phyloP scores from a whole-genome alignment of 2,888 invertebrate genomes.

The Spilarctia lutea region DNA sequence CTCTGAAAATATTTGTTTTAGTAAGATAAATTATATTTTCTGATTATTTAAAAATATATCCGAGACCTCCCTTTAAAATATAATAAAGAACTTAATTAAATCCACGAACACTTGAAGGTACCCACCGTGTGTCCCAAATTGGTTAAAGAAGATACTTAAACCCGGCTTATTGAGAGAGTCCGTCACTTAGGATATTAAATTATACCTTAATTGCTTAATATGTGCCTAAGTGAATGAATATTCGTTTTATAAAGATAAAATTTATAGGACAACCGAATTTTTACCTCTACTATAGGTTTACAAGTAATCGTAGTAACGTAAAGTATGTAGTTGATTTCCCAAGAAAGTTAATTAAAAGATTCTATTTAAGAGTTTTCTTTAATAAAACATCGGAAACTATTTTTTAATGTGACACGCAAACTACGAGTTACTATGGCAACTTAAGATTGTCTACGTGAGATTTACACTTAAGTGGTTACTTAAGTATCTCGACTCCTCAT shows the following conservation, averaged over 20 bases:
- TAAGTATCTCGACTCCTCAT: no score
- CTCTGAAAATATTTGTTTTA: not conserved
- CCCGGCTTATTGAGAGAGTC: constrained; percentile 44
- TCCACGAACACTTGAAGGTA: constrained; percentile 35
- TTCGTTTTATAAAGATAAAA: not conserved
- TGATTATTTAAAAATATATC: not conserved
- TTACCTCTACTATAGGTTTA: not conserved
- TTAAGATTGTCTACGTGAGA: constrained; percentile 70
- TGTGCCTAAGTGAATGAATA: constrained; percentile 5
- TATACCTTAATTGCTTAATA: constrained; percentile 38
- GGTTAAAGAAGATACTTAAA: constrained; percentile 44
- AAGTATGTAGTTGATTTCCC: not conserved
- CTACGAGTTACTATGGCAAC: constrained; percentile 61
- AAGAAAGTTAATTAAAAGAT: not conserved
- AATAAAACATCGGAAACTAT: constrained; percentile 53
- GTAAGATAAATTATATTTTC: not conserved
- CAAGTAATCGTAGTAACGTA: no score
- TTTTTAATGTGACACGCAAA: constrained; percentile 42
- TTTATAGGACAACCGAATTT: not conserved
- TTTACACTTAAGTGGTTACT: no score
- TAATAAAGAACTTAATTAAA: constrained; percentile 44
- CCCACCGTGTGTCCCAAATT: constrained; percentile 38
- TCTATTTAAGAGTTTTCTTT: constrained; percentile 27
- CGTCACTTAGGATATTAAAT: constrained; percentile 59
- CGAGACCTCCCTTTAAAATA: not conserved